A percentile compares a stretch with the other conserved stretches of the same genome.
Conservation (phyloP, 2,888 invertebrate genomes). For the Diplazon laetatorius region DNA sequence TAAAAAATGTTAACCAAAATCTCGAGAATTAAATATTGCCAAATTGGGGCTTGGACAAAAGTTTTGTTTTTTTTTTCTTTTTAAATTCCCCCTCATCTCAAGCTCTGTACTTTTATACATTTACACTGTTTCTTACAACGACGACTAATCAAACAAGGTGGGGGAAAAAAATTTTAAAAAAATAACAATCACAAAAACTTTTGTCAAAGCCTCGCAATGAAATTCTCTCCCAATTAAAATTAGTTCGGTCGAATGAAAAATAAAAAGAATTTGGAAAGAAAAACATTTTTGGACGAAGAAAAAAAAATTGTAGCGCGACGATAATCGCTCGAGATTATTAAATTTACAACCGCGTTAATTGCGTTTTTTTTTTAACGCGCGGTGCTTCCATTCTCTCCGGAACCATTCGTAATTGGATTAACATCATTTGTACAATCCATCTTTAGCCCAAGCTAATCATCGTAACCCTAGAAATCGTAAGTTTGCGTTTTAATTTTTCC, state of each 20-base stretch:
- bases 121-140: conserved; percentile 75
- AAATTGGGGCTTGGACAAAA: conserved; percentile 72
- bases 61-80: no score
- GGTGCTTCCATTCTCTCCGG: conserved; percentile 53
- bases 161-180: conserved; percentile 21
- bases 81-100: conserved; percentile 65
- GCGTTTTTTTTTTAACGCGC: conserved; percentile 6
- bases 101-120: conserved; percentile 77
- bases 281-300: no score
- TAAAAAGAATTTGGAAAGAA: conserved; percentile 24
- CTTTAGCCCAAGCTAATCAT: conserved; percentile 71
- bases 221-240: background rate
- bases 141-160: conserved; percentile 22
- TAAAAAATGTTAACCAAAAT: conserved; percentile 3
- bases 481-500: conserved; percentile 64
- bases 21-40: conserved; percentile 3
- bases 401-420: conserved; percentile 70
- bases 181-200: conserved; percentile 69
- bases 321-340: conserved; percentile 35
- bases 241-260: no score
- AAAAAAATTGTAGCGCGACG: conserved; percentile 23
- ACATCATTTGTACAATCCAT: conserved; percentile 57
- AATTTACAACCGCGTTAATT: background rate
- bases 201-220: conserved; percentile 69
- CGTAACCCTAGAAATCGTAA: conserved; percentile 73